Percentiles rank a stretch among this genome's conserved stretches.
These are phyloP conservation scores for Dioctria linearis DNA, from an alignment of 2,888 invertebrate species.

Conservation along the genomic window DNA sequence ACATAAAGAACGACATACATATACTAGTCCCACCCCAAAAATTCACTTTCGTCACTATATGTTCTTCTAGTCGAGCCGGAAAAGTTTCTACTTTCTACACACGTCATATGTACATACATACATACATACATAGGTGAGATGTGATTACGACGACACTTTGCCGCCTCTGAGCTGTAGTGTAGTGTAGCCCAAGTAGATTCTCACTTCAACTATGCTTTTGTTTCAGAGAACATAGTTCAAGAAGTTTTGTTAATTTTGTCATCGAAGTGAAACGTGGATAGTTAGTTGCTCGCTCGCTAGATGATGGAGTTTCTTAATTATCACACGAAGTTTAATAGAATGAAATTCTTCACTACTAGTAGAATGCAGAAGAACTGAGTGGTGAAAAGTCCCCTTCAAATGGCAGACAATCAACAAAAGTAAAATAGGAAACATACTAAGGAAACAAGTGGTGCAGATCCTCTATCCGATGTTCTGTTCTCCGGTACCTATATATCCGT, in stretches of 20 bases:
- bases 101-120: too few relatives aligned
- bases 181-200: neutral
- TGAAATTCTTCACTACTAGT: neutral
- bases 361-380: neutral
- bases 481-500: conserved; percentile 7
- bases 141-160: conserved; percentile 19
- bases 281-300: neutral
- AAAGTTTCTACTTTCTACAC: neutral
- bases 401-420: neutral
- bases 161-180: neutral
- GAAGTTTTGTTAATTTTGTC: too few relatives aligned
- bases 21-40: neutral
- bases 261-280: too few relatives aligned
- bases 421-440: conserved; percentile 19
- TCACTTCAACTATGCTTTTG: too few relatives aligned
- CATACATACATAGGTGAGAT: neutral
- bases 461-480: neutral
- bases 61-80: neutral
- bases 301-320: conserved; percentile 22
- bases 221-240: too few relatives aligned
- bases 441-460: neutral
- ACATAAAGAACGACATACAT: neutral
- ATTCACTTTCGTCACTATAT: neutral
- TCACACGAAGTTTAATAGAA: neutral
- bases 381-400: neutral